phyloP scores from a whole-genome alignment of 2,888 invertebrate genomes.

The Caenorhabditis japonica region DNA sequence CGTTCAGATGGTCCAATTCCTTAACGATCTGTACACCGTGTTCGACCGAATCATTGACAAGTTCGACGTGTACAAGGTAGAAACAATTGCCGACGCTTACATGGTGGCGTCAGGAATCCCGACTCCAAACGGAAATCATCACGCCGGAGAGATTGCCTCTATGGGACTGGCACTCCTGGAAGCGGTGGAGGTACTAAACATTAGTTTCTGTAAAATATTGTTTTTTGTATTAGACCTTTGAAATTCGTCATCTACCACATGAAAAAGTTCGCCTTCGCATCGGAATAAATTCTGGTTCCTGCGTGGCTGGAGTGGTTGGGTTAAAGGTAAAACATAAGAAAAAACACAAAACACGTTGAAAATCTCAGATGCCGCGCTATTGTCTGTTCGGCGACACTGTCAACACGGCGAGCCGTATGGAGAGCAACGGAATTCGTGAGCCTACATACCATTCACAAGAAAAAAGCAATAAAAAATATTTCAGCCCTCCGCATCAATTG shows the following conservation, averaged over 20 bases:
- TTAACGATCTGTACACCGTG: conserved; percentile 65
- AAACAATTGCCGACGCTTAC: conserved; percentile 65
- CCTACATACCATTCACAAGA: neutral
- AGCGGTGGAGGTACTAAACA: conserved; percentile 72
- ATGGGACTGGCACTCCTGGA: conserved; percentile 62
- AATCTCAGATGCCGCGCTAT: conserved; percentile 58
- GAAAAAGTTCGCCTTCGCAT: conserved; percentile 62
- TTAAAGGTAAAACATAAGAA: conserved; percentile 39
- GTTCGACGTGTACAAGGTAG: conserved; percentile 70
- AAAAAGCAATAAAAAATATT: neutral
- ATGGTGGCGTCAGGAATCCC: conserved; percentile 67
- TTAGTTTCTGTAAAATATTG: conserved; percentile 2
- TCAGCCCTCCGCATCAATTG: conserved; percentile 62
- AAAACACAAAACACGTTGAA: neutral
- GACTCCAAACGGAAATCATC: conserved; percentile 59
- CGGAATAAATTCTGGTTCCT: conserved; percentile 62
- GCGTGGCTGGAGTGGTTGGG: conserved; percentile 64
- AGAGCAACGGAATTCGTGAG: conserved; percentile 66
- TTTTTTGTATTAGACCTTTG: conserved; percentile 45
- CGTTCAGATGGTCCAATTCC: conserved; percentile 81
- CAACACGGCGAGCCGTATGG: conserved; percentile 64
- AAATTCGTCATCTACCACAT: conserved; percentile 62
- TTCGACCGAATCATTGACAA: conserved; percentile 62
- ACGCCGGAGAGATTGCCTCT: conserved; percentile 68
- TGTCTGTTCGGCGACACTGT: conserved; percentile 66